A percentile compares a stretch with the other conserved stretches of the same genome.
Conservation (phyloP, 1,140 invertebrate species). For the Limonius californicus region DNA sequence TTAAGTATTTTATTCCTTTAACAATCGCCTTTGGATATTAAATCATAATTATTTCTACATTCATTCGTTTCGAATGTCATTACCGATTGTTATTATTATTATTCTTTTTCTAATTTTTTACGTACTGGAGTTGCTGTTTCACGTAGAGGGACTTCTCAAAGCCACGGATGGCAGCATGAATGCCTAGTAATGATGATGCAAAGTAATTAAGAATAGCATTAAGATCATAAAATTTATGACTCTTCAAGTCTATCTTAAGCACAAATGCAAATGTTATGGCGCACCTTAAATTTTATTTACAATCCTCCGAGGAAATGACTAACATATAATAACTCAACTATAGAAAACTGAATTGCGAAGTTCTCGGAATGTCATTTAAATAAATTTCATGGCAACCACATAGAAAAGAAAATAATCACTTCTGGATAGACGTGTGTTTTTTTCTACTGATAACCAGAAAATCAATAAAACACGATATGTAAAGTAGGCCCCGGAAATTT, state of each 20-base stretch:
- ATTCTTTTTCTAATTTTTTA: not conserved
- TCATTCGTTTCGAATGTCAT: not conserved
- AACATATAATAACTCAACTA: too few species aligned
- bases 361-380: too few species aligned
- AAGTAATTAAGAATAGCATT: conserved; percentile 5
- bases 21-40: not conserved
- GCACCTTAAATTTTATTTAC: conserved; percentile 2
- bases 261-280: not conserved
- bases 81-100: not conserved
- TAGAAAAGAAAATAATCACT: too few species aligned
- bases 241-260: not conserved
- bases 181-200: conserved; percentile 2
- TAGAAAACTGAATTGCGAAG: too few species aligned
- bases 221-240: conserved; percentile 9
- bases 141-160: too few species aligned
- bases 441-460: too few species aligned
- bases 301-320: not conserved
- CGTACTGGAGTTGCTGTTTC: not conserved
- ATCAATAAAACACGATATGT: too few species aligned
- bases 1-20: not conserved
- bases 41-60: not conserved
- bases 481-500: too few species aligned
- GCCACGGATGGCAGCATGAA: not conserved
- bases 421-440: too few species aligned
- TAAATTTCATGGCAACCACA: too few species aligned